Conservation (phyloP, 2,113 vertebrate genomes). For the Nematolebias whitei region DNA sequence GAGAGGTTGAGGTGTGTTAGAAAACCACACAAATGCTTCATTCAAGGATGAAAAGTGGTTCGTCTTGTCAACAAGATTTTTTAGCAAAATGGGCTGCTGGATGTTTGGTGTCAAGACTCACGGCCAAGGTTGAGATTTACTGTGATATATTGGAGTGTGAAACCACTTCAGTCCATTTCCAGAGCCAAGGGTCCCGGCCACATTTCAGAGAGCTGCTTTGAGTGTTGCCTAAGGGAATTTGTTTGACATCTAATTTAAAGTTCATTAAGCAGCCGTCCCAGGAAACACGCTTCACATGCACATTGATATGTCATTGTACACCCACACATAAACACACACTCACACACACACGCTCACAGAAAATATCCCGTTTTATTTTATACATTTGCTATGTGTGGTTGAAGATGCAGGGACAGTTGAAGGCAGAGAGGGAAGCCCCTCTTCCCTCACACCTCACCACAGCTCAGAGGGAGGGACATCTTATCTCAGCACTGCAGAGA, state of each 20-base stretch:
- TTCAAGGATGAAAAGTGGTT: neutral
- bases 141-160: constrained; percentile 55
- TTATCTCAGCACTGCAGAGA: constrained; percentile 76
- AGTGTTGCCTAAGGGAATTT: constrained; percentile 63
- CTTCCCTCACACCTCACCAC: constrained; percentile 44
- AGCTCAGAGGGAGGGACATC: constrained; percentile 59
- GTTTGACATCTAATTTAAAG: constrained; percentile 76
- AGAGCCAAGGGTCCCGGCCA: constrained; percentile 49
- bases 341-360: neutral
- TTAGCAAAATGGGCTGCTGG: constrained; percentile 17
- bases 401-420: constrained; percentile 47
- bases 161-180: constrained; percentile 36
- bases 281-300: constrained; percentile 53
- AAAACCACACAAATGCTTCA: constrained; percentile 18
- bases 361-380: constrained; percentile 30
- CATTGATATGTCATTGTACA: constrained; percentile 17
- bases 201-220: constrained; percentile 51
- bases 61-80: constrained; percentile 30
- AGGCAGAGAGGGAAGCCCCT: constrained; percentile 49
- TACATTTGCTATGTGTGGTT: constrained; percentile 36
- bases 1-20: neutral
- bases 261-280: constrained; percentile 71
- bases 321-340: neutral
- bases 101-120: constrained; percentile 35
- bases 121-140: constrained; percentile 52